These are phyloP conservation scores for Macrophya annulata DNA, from an alignment of 2,888 invertebrate genomes.

Conservation along the genomic window DNA sequence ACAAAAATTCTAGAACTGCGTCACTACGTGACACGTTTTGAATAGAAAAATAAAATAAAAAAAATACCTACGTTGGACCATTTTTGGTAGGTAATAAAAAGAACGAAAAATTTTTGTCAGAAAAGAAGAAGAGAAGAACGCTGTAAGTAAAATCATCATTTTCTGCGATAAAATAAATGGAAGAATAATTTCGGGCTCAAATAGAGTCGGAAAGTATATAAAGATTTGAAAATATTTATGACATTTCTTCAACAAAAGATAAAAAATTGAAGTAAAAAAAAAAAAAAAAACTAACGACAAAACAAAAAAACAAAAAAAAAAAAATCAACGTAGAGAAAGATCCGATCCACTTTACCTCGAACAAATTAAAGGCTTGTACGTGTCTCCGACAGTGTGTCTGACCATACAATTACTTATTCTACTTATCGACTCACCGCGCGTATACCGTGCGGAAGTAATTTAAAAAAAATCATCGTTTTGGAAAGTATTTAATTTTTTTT, in stretches of 20 bases:
- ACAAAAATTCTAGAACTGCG: background rate
- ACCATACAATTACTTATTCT: constrained; percentile 14
- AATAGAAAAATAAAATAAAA: background rate
- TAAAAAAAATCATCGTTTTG: background rate
- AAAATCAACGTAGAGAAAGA: background rate
- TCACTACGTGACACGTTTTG: constrained; percentile 10
- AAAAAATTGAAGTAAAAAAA: background rate
- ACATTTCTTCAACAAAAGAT: background rate
- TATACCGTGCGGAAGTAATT: background rate
- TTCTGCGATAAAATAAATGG: background rate
- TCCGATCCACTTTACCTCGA: background rate
- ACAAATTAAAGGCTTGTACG: background rate
- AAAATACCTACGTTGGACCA: background rate
- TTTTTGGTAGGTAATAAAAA: background rate
- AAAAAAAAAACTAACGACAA: background rate
- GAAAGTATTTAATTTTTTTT: background rate
- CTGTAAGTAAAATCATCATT: background rate
- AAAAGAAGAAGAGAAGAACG: background rate
- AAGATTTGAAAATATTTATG: background rate
- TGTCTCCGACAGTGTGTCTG: background rate
- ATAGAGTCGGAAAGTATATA: background rate
- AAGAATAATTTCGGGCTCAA: background rate
- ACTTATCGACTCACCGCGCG: background rate
- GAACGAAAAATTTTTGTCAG: background rate
- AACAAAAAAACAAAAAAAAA: background rate